phyloP scores from a whole-genome alignment of 2,113 vertebrate genomes.

The Etia nguti region DNA sequence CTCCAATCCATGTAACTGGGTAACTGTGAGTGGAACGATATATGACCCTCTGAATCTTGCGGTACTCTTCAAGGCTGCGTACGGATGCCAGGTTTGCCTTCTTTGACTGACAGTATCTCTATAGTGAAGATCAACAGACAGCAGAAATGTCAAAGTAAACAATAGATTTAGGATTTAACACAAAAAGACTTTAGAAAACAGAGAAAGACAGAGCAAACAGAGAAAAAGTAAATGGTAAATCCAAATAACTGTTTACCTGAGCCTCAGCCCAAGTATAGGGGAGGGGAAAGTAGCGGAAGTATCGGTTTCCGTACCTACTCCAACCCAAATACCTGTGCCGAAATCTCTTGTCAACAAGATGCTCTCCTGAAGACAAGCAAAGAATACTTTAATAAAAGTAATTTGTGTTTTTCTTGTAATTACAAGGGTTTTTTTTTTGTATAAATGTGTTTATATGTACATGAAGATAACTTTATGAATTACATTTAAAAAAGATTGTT shows the following conservation, averaged over 20 bases:
- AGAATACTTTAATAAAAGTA: neutral
- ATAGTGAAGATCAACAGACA: neutral
- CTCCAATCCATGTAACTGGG: neutral
- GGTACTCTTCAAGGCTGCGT: neutral
- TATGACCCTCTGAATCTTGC: neutral
- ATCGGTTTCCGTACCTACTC: neutral
- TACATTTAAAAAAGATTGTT: too few species aligned
- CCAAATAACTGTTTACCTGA: neutral
- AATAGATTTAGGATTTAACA: neutral
- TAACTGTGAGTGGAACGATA: neutral
- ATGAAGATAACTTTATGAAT: neutral
- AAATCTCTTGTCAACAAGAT: fast-evolving
- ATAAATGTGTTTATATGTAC: neutral
- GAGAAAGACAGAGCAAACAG: neutral
- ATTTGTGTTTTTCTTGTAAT: neutral
- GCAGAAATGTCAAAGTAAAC: neutral
- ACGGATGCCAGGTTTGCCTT: neutral
- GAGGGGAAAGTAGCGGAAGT: neutral
- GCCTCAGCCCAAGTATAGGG: neutral
- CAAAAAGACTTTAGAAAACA: neutral
- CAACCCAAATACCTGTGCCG: neutral
- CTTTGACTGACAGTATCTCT: neutral
- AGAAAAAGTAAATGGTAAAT: neutral
- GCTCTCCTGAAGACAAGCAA: neutral
- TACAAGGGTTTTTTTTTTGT: neutral